A percentile compares a stretch with the other conserved stretches of the same genome.
Evolutionary conservation across 2,113 vertebrate genomes (phyloP).

Genomic region (Erythrolamprus reginae): DNA sequence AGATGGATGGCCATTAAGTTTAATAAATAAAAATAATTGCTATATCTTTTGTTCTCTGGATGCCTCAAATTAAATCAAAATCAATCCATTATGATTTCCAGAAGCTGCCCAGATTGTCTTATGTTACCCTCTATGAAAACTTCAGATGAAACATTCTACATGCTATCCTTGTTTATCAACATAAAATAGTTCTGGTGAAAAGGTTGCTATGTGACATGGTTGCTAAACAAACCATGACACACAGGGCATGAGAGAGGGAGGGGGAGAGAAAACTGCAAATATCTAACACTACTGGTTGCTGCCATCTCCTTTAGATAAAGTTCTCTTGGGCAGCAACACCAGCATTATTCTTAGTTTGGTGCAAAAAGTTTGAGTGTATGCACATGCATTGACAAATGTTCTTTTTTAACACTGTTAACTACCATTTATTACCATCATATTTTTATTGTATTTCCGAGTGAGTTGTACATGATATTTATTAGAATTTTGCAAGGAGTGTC

Average conservation of each 20-base stretch:
- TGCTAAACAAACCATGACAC: background rate
- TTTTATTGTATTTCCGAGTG: background rate
- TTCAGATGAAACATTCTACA: background rate
- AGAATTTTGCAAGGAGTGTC: background rate
- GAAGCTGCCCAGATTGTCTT: background rate
- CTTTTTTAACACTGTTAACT: background rate
- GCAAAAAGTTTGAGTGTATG: background rate
- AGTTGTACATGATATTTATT: background rate
- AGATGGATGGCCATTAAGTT: background rate
- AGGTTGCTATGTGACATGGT: background rate
- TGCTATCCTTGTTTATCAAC: background rate
- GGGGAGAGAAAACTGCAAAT: background rate
- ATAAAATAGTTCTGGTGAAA: background rate
- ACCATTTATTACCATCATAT: background rate
- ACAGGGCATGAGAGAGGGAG: background rate
- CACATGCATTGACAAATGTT: background rate
- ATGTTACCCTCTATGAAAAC: background rate
- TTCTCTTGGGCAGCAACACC: background rate
- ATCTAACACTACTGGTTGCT: background rate
- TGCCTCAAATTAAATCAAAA: background rate
- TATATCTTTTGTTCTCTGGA: background rate
- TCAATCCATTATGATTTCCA: background rate
- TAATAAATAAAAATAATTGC: background rate
- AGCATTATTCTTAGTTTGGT: background rate
- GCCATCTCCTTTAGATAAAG: background rate